Evolutionary conservation across 2,888 invertebrate genomes (phyloP), one percentile per base, ranked within the genome.

Genomic region (Neoscelio sp.): DNA sequence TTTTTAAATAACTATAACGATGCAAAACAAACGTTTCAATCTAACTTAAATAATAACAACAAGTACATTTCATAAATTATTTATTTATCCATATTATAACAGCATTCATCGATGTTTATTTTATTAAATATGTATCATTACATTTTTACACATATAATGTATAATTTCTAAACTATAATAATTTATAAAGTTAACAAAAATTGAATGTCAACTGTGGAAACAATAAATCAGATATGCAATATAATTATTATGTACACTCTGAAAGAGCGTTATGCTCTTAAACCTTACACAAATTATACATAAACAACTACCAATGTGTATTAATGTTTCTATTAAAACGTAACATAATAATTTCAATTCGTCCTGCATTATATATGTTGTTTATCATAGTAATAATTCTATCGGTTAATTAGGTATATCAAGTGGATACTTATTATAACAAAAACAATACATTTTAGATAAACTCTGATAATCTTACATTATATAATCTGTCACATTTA

Each of bases 91-190:
- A 23, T 40, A n/a, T n/a, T 8, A 18, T 50, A 64, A 64, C 64
- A 64, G 64, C 50, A 64, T 50, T 64, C 8, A 38, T 64, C 64
- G 64, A 64, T 50, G 64, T 64, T 62, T 50, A 48, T 50, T 50
- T 60, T 64, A 64, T 64, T 64, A 38, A 64, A 64, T 64, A 64
- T 50, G 50, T 50, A 46, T 60, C 12, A 20, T 46, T 46, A 23
- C 10, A 48, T 64, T 64, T 62, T 26, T 50, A 64, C 64, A 64
- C 50, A 64, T 64, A 17, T 18, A 50, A 40, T 38, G 40, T 64
- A 50, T 64, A 64, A 28, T 64, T 50, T 48, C 35, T 62, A 50
- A 64, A 50, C 50, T 50, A 64, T 50, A 35, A 64, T 40, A 60
- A 12, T 60, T 12, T 50, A 62, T 18, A 62, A 62, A 62, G 33